Base-by-base conservation (phyloP, 2,113 vertebrate species). In the Phyllostomus hastatus region DNA sequence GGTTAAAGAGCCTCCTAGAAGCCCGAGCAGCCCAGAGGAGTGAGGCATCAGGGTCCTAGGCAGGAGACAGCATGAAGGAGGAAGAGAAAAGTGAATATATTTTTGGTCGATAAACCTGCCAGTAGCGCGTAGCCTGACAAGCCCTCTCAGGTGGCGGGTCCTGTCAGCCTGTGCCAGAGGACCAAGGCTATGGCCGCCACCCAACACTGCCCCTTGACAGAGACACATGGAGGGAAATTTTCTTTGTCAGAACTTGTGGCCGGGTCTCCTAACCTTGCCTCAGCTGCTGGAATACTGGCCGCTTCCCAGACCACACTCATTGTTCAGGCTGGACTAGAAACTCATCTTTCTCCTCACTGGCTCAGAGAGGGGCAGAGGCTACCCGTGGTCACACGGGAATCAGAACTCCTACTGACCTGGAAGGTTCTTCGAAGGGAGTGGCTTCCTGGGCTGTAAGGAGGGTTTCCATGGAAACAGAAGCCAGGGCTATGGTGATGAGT, bases 381-480 rank as follows among this genome's bases (percentile, higher is more conserved):
- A 46, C 43, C 79, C 33, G 7, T 24, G 31, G 35, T 91, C 83
- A 79, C 80, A 79, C 10, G 54, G 90, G 84, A 95, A 46, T 83
- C 79, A 93, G 73, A 93, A 69, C 16, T 88, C 66, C 35, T 79
- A 19, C 54, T 43, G n/a, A 92, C n/a, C 64, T 33, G 50, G 86
- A 93, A 43, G 43, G 54, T 83, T 87, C 46, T 72, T 43, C 38
- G 59, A 93, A 92, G 41, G 31, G 22, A 86, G 70, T 48, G 54
- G 43, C 41, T 93, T 91, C 95, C 78, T 76, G 72, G 84, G 50
- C 20, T 35, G 16, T 24, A 70, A 75, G 59, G 43, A 90, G 26
- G 46, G 75, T 93, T 96, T 72, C 96, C 84, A 95, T 70, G 76
- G 94, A 87, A 92, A 96, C 75, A 57, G 87, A 94, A 79, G 28